Evolutionary conservation across 2,113 vertebrate genomes (phyloP).

Genomic region (Aviceda subcristata): DNA sequence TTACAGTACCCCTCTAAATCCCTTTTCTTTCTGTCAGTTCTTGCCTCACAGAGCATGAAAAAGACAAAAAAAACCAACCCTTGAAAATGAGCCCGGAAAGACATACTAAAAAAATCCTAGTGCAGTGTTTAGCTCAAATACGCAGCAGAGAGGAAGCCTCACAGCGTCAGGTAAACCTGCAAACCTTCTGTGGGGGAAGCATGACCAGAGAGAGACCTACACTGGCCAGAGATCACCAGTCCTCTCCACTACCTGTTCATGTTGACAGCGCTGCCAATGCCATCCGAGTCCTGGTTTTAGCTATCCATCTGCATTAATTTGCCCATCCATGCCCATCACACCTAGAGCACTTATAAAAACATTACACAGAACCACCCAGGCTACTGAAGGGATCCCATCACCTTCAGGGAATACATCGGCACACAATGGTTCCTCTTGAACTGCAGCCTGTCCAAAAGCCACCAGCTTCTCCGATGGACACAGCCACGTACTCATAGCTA

Average conservation of each 20-base stretch:
- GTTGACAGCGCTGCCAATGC: not conserved
- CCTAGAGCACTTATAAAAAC: not conserved
- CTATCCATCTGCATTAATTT: not conserved
- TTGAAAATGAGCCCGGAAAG: not conserved
- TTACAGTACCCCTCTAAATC: not conserved
- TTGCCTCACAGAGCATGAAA: not conserved
- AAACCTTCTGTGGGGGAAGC: fast-evolving
- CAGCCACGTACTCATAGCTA: fast-evolving
- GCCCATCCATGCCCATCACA: not conserved
- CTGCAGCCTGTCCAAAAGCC: not conserved
- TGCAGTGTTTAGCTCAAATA: not conserved
- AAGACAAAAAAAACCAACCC: not conserved
- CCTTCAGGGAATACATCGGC: not conserved
- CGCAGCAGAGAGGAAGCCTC: not conserved
- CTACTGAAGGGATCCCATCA: not conserved
- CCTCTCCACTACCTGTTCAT: not conserved
- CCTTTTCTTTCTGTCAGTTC: not conserved
- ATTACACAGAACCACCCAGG: not conserved
- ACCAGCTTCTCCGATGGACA: not conserved
- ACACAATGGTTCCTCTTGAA: not conserved
- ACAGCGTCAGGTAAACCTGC: not conserved
- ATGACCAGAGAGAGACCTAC: not conserved
- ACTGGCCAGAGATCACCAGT: not conserved
- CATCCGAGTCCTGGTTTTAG: not conserved
- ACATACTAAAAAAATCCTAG: not conserved